Evolutionary conservation across 2,888 invertebrate species (phyloP), one percentile per base, ranked within the genome.

Genomic region (Oxytorus armatus): DNA sequence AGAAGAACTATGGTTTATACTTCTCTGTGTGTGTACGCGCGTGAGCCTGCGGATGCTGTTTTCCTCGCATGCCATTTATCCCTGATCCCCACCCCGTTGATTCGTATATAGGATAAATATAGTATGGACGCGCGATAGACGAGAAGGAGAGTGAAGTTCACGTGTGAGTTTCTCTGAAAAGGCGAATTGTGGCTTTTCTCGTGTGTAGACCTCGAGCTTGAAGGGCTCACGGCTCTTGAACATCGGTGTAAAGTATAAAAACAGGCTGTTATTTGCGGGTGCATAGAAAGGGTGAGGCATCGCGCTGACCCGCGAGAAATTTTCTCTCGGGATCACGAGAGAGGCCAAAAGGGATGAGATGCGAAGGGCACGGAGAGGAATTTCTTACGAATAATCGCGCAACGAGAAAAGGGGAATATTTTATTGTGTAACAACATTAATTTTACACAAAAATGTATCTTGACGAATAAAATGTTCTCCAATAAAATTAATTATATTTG

Each of bases 11-110:
- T 44, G 25, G n/a, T n/a, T n/a, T 63, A 8, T 44, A 25, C 29
- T 4, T 11, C 11, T 65, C n/a, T 49, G 42, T 44, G 16, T 16
- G 61, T 39, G 70, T 51, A 18, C 65, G 69, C 3, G n/a, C 11
- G 29, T 11, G 53, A 3, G n/a, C 53, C n/a, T n/a, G 29, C 11
- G 10, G 66, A 66, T 66, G 44, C 33, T 61, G 49, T 16, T 57
- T 79, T 47, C n/a, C 39, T 63, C 1, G 69, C 51, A 49, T 29
- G 73, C 77, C 68, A 77, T 80, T 77, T 80, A 80, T 77, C 63
- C 53, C 47, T 42, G 49, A 49, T 33, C 21, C 11, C 65, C 5
- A 0, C 36, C 47, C 14, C 47, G n/a, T 14, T 68, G 14, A 21
- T 14, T 73, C 49, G 14, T n/a, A 8, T 23, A 8, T 23, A 55